Percentiles rank a stretch among this genome's conserved stretches.
Conservation (phyloP, 1,140 invertebrate genomes). For the Drosophila tani region DNA sequence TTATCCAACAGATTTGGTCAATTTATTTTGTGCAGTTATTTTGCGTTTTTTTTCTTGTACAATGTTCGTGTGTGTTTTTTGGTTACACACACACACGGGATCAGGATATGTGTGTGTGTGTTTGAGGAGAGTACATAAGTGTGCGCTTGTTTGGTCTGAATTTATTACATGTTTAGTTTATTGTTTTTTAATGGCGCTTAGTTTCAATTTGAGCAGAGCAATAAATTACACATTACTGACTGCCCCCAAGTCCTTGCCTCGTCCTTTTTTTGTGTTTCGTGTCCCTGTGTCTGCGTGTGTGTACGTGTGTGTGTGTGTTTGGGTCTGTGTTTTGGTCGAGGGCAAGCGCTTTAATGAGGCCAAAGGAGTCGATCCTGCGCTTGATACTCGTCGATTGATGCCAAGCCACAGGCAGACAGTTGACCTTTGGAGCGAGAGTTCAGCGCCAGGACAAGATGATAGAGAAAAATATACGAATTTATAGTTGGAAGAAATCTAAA, state of each 20-base stretch:
- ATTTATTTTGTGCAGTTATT: constrained; percentile 78
- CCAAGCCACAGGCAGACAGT: constrained; percentile 41
- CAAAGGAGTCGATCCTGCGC: constrained; percentile 40
- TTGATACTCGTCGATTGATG: constrained; percentile 49
- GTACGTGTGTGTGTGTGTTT: neutral
- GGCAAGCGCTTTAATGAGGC: constrained; percentile 51
- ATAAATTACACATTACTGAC: constrained; percentile 79
- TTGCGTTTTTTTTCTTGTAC: constrained; percentile 31
- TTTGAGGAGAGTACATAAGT: constrained; percentile 5
- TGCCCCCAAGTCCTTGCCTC: constrained; percentile 19
- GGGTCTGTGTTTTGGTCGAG: constrained; percentile 9
- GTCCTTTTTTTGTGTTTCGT: constrained; percentile 14
- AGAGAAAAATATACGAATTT: no score
- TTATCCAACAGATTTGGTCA: constrained; percentile 82
- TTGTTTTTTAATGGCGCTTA: constrained; percentile 82
- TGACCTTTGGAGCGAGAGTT: constrained; percentile 36
- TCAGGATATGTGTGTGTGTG: constrained; percentile 8
- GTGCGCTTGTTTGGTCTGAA: constrained; percentile 43
- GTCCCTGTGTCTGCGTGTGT: neutral
- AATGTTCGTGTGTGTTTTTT: constrained; percentile 16
- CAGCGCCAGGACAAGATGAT: constrained; percentile 1
- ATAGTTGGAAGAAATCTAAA: neutral
- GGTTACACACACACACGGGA: constrained; percentile 7
- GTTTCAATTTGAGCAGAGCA: constrained; percentile 77
- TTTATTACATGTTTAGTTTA: constrained; percentile 82